Percentiles rank a stretch among this genome's conserved stretches.
These are phyloP conservation scores for Nyctibius bracteatus DNA, from an alignment of 2,113 vertebrate species.

Conservation along the genomic window DNA sequence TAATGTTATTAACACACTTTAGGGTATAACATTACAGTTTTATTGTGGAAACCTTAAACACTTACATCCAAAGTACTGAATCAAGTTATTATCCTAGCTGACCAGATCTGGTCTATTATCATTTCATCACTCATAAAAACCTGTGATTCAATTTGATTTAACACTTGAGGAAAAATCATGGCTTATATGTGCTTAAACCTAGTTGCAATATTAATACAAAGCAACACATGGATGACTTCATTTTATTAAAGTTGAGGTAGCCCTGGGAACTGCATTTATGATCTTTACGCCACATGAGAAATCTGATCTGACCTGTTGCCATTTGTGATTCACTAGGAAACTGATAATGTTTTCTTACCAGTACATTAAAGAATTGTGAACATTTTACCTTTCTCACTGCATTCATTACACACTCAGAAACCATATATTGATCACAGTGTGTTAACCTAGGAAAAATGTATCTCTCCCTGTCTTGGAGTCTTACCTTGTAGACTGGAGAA, in stretches of 20 bases:
- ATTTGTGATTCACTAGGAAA: conserved; percentile 57
- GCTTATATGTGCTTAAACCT: conserved; percentile 64
- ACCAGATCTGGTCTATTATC: conserved; percentile 81
- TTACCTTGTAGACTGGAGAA: not conserved
- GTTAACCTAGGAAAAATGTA: not conserved
- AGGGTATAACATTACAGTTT: conserved; percentile 95
- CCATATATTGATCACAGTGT: not conserved
- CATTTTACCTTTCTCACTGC: conserved; percentile 14
- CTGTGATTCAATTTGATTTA: conserved; percentile 80
- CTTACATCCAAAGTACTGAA: conserved; percentile 90
- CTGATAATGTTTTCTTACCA: conserved; percentile 51
- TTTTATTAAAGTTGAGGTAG: conserved; percentile 77
- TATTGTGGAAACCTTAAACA: conserved; percentile 98
- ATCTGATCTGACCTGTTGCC: conserved; percentile 65
- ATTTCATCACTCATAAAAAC: conserved; percentile 78
- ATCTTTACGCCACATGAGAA: conserved; percentile 34
- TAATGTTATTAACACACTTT: conserved; percentile 99
- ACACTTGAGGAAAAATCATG: conserved; percentile 68
- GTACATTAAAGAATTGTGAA: conserved; percentile 7
- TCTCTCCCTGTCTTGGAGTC: not conserved
- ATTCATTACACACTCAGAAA: conserved; percentile 9
- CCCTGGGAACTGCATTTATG: conserved; percentile 65
- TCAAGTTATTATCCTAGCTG: conserved; percentile 91
- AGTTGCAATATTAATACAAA: conserved; percentile 72
- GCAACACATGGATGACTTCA: conserved; percentile 74